Conservation (phyloP, 2,888 invertebrate genomes). For the Agapetus fuscipes region DNA sequence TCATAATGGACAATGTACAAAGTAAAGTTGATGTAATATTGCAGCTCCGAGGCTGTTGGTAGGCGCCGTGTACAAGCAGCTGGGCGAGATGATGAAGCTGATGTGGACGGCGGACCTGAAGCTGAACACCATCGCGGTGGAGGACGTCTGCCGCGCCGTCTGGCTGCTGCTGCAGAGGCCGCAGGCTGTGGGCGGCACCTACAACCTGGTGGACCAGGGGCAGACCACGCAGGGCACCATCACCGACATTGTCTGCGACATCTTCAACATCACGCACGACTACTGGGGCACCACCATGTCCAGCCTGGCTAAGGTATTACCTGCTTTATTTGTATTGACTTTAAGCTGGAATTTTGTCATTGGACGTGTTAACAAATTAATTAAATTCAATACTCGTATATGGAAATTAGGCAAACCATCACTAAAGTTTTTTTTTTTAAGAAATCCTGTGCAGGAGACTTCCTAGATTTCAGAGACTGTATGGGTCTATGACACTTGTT, state of each 20-base stretch:
- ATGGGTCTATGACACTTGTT: too few species aligned
- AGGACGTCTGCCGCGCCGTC: conserved; percentile 73
- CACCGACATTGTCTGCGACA: conserved; percentile 66
- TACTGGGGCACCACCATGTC: conserved; percentile 79
- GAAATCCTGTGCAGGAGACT: too few species aligned
- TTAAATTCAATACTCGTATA: too few species aligned
- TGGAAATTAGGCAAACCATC: too few species aligned
- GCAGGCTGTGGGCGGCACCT: conserved; percentile 52
- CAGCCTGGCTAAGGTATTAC: conserved; percentile 69
- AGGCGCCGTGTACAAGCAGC: conserved; percentile 79
- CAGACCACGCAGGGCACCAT: conserved; percentile 79
- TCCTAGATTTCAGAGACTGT: too few species aligned
- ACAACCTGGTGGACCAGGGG: conserved; percentile 76
- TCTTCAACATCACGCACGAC: conserved; percentile 79
- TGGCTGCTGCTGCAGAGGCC: conserved; percentile 57
- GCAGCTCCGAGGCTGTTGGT: conserved; percentile 76
- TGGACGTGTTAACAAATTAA: too few species aligned
- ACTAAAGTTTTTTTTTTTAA: too few species aligned
- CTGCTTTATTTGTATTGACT: too few species aligned
- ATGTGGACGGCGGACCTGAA: conserved; percentile 78
- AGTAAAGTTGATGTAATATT: too few species aligned
- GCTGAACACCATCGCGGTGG: conserved; percentile 81
- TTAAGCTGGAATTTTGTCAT: too few species aligned
- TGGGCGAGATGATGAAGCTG: conserved; percentile 84
- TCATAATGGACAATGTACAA: too few species aligned